Conservation (phyloP, 2,797 vertebrate species). For the Schizopygopsis pylzovi region DNA sequence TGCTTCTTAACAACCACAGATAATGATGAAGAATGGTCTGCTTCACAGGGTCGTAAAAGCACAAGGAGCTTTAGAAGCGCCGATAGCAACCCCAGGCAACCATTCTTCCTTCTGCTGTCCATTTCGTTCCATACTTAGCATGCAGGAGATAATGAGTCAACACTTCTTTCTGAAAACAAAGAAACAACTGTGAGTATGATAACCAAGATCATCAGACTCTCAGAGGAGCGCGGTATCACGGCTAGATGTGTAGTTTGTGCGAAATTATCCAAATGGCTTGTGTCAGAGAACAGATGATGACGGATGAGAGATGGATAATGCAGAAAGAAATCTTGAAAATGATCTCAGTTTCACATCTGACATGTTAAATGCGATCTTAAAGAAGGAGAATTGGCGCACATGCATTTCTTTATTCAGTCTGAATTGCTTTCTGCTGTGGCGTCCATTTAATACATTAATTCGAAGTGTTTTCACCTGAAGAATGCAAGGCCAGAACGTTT, state of each 20-base stretch:
- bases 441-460: conserved; percentile 9
- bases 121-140: conserved; percentile 59
- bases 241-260: conserved; percentile 35
- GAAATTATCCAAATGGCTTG: conserved; percentile 38
- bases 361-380: not conserved
- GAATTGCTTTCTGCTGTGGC: not conserved
- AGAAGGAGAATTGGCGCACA: not conserved
- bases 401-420: not conserved
- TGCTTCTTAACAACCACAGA: conserved; percentile 66
- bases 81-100: conserved; percentile 63
- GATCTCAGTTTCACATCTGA: conserved; percentile 48
- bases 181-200: conserved; percentile 38
- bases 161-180: conserved; percentile 37
- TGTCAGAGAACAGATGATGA: conserved; percentile 51
- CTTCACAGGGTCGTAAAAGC: conserved; percentile 65
- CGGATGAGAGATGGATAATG: conserved; percentile 47
- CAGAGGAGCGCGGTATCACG: conserved; percentile 20
- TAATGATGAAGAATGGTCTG: conserved; percentile 69
- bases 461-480: not conserved
- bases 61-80: conserved; percentile 65
- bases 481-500: not conserved
- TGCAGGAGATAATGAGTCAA: conserved; percentile 59
- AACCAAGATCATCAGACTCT: conserved; percentile 52
- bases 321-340: conserved; percentile 38
- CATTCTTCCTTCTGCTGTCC: conserved; percentile 59